Conservation (phyloP, 2,113 vertebrate genomes). For the Hippocampus mohnikei region DNA sequence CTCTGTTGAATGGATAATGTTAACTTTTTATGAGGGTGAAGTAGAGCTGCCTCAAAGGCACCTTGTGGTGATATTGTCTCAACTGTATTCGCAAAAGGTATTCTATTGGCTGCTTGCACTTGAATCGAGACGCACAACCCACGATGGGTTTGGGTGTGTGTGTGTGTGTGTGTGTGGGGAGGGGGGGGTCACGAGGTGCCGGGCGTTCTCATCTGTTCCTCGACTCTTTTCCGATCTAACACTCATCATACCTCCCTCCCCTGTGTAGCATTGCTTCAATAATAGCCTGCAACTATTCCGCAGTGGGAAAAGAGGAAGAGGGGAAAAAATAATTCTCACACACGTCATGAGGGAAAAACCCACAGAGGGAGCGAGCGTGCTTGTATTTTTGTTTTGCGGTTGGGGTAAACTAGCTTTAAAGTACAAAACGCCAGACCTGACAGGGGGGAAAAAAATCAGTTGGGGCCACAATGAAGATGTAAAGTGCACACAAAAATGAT, state of each 20-base stretch:
- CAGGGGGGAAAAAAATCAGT: no score
- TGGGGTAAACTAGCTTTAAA: no score
- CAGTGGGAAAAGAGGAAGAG: conserved; percentile 40
- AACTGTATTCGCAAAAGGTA: not conserved
- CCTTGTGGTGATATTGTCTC: not conserved
- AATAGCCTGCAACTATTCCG: conserved; percentile 61
- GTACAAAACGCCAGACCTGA: no score
- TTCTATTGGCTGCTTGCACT: conserved; percentile 36
- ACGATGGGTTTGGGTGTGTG: conserved; percentile 26
- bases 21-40: not conserved
- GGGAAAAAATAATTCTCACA: conserved; percentile 47
- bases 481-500: no score
- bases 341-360: conserved; percentile 25
- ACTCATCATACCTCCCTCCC: conserved; percentile 60
- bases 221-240: conserved; percentile 58
- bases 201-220: conserved; percentile 53
- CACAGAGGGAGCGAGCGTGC: conserved; percentile 2
- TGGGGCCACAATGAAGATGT: no score
- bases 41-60: not conserved
- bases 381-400: conserved; percentile 16
- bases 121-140: conserved; percentile 46
- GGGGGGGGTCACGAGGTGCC: not conserved
- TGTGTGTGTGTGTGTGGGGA: not conserved
- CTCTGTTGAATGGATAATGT: no score
- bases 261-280: conserved; percentile 62